Evolutionary conservation across 2,888 invertebrate species (phyloP).

Genomic region (Cryptus armator): DNA sequence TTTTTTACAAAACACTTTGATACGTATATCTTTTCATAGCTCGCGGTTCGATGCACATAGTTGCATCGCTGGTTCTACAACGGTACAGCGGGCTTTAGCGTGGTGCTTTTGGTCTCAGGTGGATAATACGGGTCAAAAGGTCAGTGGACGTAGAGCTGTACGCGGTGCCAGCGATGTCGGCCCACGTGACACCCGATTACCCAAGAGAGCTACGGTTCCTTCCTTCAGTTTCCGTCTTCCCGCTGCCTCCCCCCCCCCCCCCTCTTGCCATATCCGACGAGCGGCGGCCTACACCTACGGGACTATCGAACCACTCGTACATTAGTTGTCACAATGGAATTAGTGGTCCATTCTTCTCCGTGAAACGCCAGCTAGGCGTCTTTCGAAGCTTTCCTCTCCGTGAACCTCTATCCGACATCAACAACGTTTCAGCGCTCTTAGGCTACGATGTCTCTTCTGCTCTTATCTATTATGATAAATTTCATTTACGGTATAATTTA

Average conservation of each 20-base stretch:
- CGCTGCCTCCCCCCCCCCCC: neutral
- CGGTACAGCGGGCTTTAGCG: conserved; percentile 18
- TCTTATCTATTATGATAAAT: neutral
- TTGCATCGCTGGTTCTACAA: conserved; percentile 19
- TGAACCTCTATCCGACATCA: neutral
- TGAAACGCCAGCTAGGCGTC: conserved; percentile 3
- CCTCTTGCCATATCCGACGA: neutral
- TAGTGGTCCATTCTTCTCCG: conserved; percentile 52
- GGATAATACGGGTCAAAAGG: conserved; percentile 63
- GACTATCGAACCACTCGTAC: conserved; percentile 32
- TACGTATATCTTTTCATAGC: conserved; percentile 3
- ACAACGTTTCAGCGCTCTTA: neutral
- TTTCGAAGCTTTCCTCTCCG: neutral
- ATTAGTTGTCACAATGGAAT: conserved; percentile 49
- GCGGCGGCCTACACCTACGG: conserved; percentile 11
- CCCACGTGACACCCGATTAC: conserved; percentile 56
- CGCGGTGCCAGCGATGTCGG: conserved; percentile 23
- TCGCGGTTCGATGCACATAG: conserved; percentile 3
- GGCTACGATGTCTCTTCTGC: neutral
- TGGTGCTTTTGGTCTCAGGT: conserved; percentile 48
- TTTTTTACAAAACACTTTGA: neutral
- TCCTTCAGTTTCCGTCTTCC: neutral
- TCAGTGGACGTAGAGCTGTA: conserved; percentile 49
- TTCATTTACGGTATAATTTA: neutral
- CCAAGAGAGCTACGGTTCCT: conserved; percentile 36